These are phyloP conservation scores for Chaenocephalus aceratus DNA, from an alignment of 2,113 vertebrate genomes.

Conservation along the genomic window DNA sequence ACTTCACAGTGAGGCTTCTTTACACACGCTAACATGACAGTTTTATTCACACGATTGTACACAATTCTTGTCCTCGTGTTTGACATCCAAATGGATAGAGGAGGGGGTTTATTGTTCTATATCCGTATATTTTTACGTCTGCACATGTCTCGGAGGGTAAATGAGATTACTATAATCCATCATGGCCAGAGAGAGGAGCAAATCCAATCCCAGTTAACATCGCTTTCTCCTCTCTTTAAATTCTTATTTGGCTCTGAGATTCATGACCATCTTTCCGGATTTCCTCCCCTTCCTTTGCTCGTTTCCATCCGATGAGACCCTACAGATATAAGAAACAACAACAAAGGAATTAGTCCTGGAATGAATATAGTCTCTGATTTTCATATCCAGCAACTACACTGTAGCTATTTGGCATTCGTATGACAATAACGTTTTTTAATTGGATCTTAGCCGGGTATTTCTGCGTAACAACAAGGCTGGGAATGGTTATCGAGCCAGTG, in stretches of 20 bases:
- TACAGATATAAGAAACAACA: no score
- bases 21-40: conserved; percentile 7
- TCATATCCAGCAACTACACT: no score
- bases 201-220: conserved; percentile 54
- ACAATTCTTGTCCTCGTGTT: conserved; percentile 12
- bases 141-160: conserved; percentile 32
- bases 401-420: no score
- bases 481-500: no score
- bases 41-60: conserved; percentile 50
- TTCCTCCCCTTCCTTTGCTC: no score
- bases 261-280: no score
- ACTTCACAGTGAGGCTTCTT: neutral
- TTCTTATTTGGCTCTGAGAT: no score
- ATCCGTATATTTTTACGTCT: conserved; percentile 26
- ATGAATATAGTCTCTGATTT: neutral
- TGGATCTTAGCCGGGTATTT: no score
- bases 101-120: neutral
- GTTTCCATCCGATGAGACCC: no score
- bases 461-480: no score
- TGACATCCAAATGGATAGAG: conserved; percentile 6
- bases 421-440: no score
- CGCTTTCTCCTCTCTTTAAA: conserved; percentile 21
- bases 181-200: conserved; percentile 45
- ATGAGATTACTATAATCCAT: conserved; percentile 73
- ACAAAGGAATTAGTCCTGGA: neutral